phyloP scores from a whole-genome alignment of 2,113 vertebrate genomes.

The Stictonetta naevosa region DNA sequence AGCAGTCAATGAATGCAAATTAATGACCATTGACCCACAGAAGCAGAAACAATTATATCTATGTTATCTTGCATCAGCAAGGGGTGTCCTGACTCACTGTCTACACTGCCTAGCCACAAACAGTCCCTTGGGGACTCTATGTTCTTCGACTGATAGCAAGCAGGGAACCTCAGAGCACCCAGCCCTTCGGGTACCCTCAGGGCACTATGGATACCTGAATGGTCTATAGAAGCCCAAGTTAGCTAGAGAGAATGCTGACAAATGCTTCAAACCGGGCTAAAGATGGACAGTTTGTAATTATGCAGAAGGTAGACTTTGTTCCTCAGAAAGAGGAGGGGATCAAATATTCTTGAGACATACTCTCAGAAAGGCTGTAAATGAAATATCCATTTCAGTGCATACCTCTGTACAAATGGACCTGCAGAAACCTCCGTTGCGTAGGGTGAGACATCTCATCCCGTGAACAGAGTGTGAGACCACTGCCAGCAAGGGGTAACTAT shows the following conservation, averaged over 20 bases:
- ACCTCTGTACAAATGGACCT: background rate
- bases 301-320: background rate
- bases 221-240: background rate
- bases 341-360: background rate
- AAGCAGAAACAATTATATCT: background rate
- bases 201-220: background rate
- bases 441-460: background rate
- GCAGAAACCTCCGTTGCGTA: background rate
- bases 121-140: background rate
- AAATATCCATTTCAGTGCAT: background rate
- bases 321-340: background rate
- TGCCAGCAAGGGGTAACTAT: background rate
- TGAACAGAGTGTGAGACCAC: background rate
- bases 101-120: background rate
- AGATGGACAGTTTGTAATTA: background rate
- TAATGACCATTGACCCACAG: conserved; percentile 26
- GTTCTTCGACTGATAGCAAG: background rate
- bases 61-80: background rate
- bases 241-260: background rate
- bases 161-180: background rate
- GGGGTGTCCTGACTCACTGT: background rate
- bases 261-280: background rate
- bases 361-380: background rate
- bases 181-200: background rate
- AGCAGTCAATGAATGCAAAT: conserved; percentile 42